A percentile compares a stretch with the other conserved stretches of the same genome.
These are phyloP conservation scores for Glareola pratincola DNA, from an alignment of 2,113 vertebrate species.

Conservation along the genomic window DNA sequence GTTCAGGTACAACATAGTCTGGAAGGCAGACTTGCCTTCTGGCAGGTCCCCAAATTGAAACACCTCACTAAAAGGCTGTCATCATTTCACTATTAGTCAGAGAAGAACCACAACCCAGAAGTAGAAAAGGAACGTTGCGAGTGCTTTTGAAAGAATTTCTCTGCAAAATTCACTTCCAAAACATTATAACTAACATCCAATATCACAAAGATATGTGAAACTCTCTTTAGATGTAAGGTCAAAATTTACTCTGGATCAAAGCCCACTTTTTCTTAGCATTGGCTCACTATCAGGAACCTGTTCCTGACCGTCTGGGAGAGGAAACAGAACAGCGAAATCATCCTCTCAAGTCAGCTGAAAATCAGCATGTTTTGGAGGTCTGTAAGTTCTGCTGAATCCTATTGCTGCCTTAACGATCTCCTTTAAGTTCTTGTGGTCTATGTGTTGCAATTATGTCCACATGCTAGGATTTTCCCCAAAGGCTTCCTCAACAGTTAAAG, in stretches of 20 bases:
- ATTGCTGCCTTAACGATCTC: neutral
- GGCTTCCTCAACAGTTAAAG: neutral
- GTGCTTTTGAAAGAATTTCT: neutral
- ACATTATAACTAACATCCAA: neutral
- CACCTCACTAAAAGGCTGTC: neutral
- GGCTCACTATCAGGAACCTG: neutral
- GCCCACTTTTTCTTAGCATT: neutral
- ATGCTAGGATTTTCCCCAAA: neutral
- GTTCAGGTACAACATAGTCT: neutral
- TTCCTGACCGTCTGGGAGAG: neutral
- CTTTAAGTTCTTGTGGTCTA: neutral
- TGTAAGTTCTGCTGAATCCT: neutral
- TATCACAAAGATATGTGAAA: neutral
- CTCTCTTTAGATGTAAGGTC: neutral
- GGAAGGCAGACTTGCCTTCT: neutral
- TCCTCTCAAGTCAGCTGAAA: neutral
- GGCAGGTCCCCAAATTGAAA: neutral
- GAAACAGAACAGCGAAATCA: neutral
- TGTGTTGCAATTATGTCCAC: neutral
- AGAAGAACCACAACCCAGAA: neutral
- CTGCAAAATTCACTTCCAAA: neutral
- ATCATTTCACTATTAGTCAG: neutral
- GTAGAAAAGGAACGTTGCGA: neutral
- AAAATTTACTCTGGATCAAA: neutral
- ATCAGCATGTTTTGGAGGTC: neutral